Evolutionary conservation across 2,797 vertebrate genomes (phyloP).

Genomic region (Masticophis lateralis): DNA sequence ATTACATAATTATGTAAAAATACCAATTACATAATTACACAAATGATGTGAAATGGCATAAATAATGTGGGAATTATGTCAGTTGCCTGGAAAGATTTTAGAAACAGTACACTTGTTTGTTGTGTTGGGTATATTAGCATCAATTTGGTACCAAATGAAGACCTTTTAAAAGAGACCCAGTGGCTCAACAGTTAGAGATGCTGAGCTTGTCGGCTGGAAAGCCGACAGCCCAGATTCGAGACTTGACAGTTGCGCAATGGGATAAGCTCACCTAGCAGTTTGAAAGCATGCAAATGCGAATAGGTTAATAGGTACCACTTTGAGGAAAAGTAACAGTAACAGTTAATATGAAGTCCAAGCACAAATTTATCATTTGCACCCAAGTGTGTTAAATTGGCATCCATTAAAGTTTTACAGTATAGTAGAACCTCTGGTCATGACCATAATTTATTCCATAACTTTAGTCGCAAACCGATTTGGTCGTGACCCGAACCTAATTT

Average conservation of each 20-base stretch:
- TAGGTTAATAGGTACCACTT: neutral
- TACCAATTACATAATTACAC: neutral
- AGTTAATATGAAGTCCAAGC: neutral
- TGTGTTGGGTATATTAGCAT: neutral
- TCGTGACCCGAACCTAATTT: too few relatives aligned
- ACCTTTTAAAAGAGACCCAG: neutral
- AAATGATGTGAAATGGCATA: neutral
- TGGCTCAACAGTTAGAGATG: neutral
- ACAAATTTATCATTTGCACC: neutral
- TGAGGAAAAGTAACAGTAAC: neutral
- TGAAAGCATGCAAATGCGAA: neutral
- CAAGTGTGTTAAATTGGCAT: neutral
- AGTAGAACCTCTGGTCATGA: too few relatives aligned
- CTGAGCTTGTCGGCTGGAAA: neutral
- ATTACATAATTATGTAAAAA: neutral
- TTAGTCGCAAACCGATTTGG: too few relatives aligned
- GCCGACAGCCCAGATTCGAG: neutral
- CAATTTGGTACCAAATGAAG: neutral
- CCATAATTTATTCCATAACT: too few relatives aligned
- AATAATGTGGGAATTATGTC: neutral
- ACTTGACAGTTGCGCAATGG: neutral
- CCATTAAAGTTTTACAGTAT: neutral
- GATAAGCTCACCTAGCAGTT: neutral
- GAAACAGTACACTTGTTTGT: neutral
- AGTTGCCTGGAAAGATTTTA: neutral